Evolutionary conservation across 2,113 vertebrate species (phyloP).

Genomic region (Chascanopsetta lugubris): DNA sequence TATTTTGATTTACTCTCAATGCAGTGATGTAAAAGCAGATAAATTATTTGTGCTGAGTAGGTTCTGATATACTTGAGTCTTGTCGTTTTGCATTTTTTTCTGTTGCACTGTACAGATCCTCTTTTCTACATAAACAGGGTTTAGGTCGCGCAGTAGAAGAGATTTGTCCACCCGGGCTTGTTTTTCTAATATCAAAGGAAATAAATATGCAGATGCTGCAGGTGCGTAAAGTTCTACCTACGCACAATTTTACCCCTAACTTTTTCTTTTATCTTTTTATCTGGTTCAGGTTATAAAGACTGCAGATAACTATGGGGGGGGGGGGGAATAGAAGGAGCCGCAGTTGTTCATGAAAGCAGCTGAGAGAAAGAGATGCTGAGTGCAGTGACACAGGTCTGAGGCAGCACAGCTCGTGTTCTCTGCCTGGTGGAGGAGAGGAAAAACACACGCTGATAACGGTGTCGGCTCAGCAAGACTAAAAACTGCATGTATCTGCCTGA

Average conservation of each 20-base stretch:
- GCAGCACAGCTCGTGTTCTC: conserved; percentile 28
- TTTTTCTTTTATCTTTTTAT: not conserved
- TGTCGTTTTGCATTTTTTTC: conserved; percentile 4
- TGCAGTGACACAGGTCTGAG: conserved; percentile 27
- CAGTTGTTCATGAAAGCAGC: conserved; percentile 32
- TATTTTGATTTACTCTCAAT: not conserved
- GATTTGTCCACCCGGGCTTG: not conserved
- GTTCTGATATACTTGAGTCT: conserved; percentile 22
- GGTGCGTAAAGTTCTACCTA: conserved; percentile 2
- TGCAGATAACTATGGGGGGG: conserved; percentile 9
- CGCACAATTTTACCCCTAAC: not conserved
- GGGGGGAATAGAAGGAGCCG: conserved; percentile 1
- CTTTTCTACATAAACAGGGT: conserved; percentile 20
- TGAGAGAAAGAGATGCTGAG: conserved; percentile 26
- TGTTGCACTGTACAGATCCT: conserved; percentile 33
- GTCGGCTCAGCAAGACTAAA: conserved; percentile 31
- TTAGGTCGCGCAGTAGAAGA: not conserved
- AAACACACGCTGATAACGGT: conserved; percentile 40
- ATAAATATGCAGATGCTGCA: not conserved
- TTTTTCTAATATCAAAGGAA: conserved; percentile 15
- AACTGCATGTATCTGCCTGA: conserved; percentile 42
- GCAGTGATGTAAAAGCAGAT: not conserved
- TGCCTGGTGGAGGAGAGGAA: conserved; percentile 49
- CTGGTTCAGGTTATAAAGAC: not conserved
- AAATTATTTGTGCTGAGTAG: not conserved